These are phyloP conservation scores for Urophycis tenuis DNA, from an alignment of 2,797 vertebrate species.

Conservation along the genomic window DNA sequence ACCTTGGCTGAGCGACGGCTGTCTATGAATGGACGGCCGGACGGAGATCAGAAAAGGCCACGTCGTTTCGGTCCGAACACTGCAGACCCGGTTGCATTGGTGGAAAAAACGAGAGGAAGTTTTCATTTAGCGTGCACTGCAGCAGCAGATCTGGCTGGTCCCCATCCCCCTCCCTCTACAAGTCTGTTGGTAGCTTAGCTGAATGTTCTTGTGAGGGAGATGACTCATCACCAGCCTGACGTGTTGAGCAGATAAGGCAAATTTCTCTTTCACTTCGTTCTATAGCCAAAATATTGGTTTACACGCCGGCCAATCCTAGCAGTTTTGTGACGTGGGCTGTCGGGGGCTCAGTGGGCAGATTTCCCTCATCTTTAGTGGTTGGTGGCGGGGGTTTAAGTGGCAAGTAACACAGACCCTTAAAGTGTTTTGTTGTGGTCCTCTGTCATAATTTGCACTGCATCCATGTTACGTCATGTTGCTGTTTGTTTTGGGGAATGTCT, in stretches of 20 bases:
- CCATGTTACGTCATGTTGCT: slow-evolving; percentile 56
- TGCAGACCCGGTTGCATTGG: background rate
- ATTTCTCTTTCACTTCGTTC: slow-evolving; percentile 68
- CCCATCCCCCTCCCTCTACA: slow-evolving; percentile 39
- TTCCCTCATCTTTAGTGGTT: slow-evolving; percentile 37
- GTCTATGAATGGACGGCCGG: slow-evolving; percentile 24
- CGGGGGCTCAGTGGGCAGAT: slow-evolving; percentile 5
- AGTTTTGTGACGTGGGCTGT: slow-evolving; percentile 33
- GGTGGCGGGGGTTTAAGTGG: slow-evolving; percentile 41
- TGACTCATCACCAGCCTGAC: slow-evolving; percentile 70
- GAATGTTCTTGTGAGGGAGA: slow-evolving; percentile 70
- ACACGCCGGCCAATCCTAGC: slow-evolving; percentile 49
- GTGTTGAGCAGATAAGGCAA: slow-evolving; percentile 62
- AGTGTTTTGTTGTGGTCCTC: slow-evolving; percentile 40
- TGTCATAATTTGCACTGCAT: slow-evolving; percentile 58
- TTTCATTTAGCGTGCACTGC: slow-evolving; percentile 34
- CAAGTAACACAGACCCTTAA: slow-evolving; percentile 37
- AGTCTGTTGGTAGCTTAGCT: slow-evolving; percentile 66
- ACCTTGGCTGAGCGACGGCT: slow-evolving; percentile 24
- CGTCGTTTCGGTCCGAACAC: background rate
- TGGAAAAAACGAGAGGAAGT: background rate
- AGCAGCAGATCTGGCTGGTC: slow-evolving; percentile 46
- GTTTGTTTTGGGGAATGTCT: slow-evolving; percentile 58
- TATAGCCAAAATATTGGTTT: slow-evolving; percentile 58
- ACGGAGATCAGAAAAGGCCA: slow-evolving; percentile 23